phyloP scores from a whole-genome alignment of 2,113 vertebrate genomes.

The Dendropsophus ebraccatus region DNA sequence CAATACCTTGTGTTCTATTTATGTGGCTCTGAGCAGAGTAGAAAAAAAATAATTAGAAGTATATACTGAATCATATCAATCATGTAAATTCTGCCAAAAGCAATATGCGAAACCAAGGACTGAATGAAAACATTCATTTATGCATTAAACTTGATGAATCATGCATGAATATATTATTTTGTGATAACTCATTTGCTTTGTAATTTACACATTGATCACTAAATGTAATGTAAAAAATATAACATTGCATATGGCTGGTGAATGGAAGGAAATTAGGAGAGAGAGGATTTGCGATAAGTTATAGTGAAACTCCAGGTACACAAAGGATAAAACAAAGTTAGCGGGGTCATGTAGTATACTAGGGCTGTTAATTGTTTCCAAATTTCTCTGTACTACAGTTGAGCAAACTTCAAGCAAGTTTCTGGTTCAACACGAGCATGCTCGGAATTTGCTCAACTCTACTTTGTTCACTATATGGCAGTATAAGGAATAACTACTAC shows the following conservation, averaged over 20 bases:
- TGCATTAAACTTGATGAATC: constrained; percentile 34
- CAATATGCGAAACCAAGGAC: constrained; percentile 8
- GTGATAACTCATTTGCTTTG: constrained; percentile 29
- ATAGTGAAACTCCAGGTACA: background rate
- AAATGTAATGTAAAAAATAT: constrained; percentile 11
- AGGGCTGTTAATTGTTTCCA: background rate
- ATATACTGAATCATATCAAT: constrained; percentile 42
- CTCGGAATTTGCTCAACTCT: no score
- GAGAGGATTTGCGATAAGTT: background rate
- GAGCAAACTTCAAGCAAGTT: no score
- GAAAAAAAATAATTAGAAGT: constrained; percentile 39
- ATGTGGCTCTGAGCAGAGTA: constrained; percentile 1
- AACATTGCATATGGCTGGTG: background rate
- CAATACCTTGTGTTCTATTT: constrained; percentile 16
- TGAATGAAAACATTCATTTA: constrained; percentile 46
- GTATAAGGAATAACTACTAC: no score
- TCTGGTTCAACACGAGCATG: no score
- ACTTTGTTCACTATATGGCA: no score
- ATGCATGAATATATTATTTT: constrained; percentile 38
- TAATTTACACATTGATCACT: constrained; percentile 37
- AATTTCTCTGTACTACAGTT: background rate
- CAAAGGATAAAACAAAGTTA: background rate
- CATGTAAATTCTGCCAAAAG: constrained; percentile 40
- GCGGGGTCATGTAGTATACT: no score
- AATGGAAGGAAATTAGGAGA: background rate